A percentile compares a stretch with the other conserved stretches of the same genome.
Conservation (phyloP, 2,797 vertebrate genomes). For the Nannoperca australis region DNA sequence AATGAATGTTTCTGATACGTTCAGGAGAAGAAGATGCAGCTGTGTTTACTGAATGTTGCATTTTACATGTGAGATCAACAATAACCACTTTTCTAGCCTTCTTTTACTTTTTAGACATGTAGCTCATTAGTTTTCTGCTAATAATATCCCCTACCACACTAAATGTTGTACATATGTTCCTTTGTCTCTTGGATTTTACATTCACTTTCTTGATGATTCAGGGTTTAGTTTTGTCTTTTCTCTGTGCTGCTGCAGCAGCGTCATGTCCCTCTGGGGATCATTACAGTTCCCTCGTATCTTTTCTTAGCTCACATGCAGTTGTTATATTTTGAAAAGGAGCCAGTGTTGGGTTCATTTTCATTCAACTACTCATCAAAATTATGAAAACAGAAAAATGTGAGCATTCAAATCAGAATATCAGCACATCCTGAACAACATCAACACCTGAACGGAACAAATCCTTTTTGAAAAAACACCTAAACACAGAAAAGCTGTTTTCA, state of each 20-base stretch:
- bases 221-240: not conserved
- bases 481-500: not conserved
- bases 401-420: not conserved
- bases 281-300: slow-evolving; percentile 22
- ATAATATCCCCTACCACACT: not conserved
- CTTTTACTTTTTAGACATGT: not conserved
- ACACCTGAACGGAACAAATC: not conserved
- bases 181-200: not conserved
- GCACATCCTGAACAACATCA: not conserved
- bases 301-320: slow-evolving; percentile 12
- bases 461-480: not conserved
- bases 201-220: slow-evolving; percentile 3
- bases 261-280: slow-evolving; percentile 45
- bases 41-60: not conserved
- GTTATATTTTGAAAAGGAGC: slow-evolving; percentile 11
- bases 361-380: slow-evolving; percentile 34
- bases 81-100: rapidly evolving
- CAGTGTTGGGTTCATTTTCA: slow-evolving; percentile 15
- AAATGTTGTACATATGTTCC: not conserved
- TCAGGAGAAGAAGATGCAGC: not conserved
- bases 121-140: slow-evolving; percentile 1
- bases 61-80: not conserved
- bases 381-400: slow-evolving; percentile 10
- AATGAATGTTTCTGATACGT: slow-evolving; percentile 18
- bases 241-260: slow-evolving; percentile 4